These are phyloP conservation scores for Lepisosteus oculatus DNA, from an alignment of 2,113 vertebrate genomes.

Conservation along the genomic window DNA sequence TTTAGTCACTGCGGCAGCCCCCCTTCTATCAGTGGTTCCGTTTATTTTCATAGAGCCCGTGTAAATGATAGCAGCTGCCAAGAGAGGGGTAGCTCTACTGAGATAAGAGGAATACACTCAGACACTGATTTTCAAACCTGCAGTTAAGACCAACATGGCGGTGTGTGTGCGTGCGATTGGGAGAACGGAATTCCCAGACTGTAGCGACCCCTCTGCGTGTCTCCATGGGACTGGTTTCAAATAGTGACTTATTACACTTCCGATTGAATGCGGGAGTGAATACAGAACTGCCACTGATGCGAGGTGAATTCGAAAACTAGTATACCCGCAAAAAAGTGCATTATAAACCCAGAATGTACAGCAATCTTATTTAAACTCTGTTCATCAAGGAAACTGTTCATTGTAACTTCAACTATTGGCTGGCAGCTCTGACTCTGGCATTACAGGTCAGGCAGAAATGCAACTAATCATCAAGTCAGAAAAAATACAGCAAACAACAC, in stretches of 20 bases:
- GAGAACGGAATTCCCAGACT: not conserved
- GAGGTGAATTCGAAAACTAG: not conserved
- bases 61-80: not conserved
- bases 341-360: too few species aligned
- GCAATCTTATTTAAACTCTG: too few species aligned
- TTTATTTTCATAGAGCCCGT: not conserved
- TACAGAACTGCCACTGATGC: not conserved
- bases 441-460: too few species aligned
- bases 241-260: not conserved
- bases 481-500: too few species aligned
- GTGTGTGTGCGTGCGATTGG: not conserved
- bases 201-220: slow-evolving; percentile 5
- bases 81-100: not conserved
- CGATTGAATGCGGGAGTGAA: not conserved
- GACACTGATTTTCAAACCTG: not conserved
- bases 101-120: not conserved
- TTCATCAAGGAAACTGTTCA: too few species aligned
- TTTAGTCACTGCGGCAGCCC: not conserved
- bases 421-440: too few species aligned
- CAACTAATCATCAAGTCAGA: too few species aligned
- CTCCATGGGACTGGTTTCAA: not conserved
- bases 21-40: not conserved
- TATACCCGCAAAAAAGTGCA: too few species aligned
- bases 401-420: too few species aligned
- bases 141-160: not conserved